Percentiles rank a stretch among this genome's conserved stretches.
Evolutionary conservation across 1,140 invertebrate species (phyloP).

Genomic region (Megalopta genalis): DNA sequence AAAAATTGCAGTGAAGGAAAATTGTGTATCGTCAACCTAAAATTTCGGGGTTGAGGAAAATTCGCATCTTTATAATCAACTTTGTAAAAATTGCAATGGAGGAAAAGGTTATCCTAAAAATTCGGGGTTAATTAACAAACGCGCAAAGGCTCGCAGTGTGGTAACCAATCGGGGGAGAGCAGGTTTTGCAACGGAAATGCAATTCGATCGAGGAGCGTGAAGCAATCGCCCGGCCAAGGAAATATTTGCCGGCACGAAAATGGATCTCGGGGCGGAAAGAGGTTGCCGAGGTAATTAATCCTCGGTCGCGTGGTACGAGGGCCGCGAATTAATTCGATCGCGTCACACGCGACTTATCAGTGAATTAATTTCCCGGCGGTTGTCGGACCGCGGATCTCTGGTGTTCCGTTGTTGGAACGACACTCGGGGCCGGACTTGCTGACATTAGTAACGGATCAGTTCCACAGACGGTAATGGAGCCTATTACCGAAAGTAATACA

Average conservation of each 20-base stretch:
- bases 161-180: too few relatives aligned
- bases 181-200: too few relatives aligned
- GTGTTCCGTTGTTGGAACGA: constrained; percentile 25
- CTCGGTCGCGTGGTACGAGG: background rate
- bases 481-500: constrained; percentile 62
- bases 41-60: too few relatives aligned
- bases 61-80: too few relatives aligned
- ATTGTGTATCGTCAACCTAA: too few relatives aligned
- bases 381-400: background rate
- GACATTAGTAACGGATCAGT: constrained; percentile 58
- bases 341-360: constrained; percentile 44
- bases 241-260: background rate
- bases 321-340: constrained; percentile 36
- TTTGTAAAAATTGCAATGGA: too few relatives aligned
- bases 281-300: constrained; percentile 22
- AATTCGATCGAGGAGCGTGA: background rate
- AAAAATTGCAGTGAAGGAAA: too few relatives aligned
- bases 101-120: too few relatives aligned
- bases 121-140: too few relatives aligned
- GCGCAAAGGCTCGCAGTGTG: too few relatives aligned
- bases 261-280: constrained; percentile 10
- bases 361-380: constrained; percentile 35
- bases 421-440: constrained; percentile 34
- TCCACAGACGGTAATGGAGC: constrained; percentile 54
- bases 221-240: background rate